phyloP scores from a whole-genome alignment of 2,888 invertebrate genomes.

The Drosophila kuntzei region DNA sequence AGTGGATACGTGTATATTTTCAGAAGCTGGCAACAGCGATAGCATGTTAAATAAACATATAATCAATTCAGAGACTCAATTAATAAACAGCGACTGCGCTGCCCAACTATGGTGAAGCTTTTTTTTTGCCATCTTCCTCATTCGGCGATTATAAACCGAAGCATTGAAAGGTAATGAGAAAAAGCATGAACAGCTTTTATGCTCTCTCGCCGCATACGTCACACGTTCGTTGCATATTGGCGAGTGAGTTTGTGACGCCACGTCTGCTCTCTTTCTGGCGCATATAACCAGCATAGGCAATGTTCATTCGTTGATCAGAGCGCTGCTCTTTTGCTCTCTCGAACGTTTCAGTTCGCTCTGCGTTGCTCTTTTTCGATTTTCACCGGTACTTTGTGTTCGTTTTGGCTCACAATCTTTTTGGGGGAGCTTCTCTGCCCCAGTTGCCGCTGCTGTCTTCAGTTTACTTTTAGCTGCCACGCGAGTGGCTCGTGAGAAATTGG shows the following conservation, averaged over 20 bases:
- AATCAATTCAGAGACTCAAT: slow-evolving; percentile 63
- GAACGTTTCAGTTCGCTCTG: background rate
- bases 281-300: slow-evolving; percentile 2
- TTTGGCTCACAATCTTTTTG: slow-evolving; percentile 23
- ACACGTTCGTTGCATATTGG: background rate
- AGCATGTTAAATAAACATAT: slow-evolving; percentile 66
- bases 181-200: background rate
- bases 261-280: background rate
- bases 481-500: slow-evolving; percentile 45
- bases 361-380: slow-evolving; percentile 18
- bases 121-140: slow-evolving; percentile 5
- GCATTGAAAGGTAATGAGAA: background rate
- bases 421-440: slow-evolving; percentile 31
- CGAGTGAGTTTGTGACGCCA: slow-evolving; percentile 36
- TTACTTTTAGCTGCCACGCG: slow-evolving; percentile 58
- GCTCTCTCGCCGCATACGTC: slow-evolving; percentile 11
- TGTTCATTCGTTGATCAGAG: slow-evolving; percentile 21
- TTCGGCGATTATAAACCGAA: slow-evolving; percentile 12
- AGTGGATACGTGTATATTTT: slow-evolving; percentile 8
- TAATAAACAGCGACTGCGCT: slow-evolving; percentile 36
- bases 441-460: slow-evolving; percentile 59
- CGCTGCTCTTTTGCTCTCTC: slow-evolving; percentile 8
- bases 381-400: slow-evolving; percentile 23
- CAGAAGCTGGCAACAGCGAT: slow-evolving; percentile 44
- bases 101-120: slow-evolving; percentile 26